phyloP scores from a whole-genome alignment of 2,113 vertebrate species.

The Megalops atlanticus region DNA sequence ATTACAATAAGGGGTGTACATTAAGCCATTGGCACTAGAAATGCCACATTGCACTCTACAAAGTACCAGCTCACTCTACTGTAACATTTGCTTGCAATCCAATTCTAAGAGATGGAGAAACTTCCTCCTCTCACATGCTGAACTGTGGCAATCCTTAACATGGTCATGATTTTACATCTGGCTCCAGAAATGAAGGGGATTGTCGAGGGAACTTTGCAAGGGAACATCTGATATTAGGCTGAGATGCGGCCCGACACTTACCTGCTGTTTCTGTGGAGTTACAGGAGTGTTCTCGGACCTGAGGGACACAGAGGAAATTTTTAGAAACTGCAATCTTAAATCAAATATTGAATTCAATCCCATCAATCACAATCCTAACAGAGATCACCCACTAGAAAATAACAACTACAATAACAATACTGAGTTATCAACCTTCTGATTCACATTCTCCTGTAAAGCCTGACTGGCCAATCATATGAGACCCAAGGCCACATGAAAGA shows the following conservation, averaged over 20 bases:
- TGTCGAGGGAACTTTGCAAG: too few species aligned
- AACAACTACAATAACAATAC: constrained; percentile 41
- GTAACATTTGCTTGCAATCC: too few species aligned
- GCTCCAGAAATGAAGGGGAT: too few species aligned
- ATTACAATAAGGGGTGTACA: too few species aligned
- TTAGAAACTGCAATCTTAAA: constrained; percentile 51
- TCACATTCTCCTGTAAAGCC: constrained; percentile 48
- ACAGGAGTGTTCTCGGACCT: constrained; percentile 59
- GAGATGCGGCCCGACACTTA: constrained; percentile 50
- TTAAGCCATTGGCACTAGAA: too few species aligned
- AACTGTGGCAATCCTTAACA: too few species aligned
- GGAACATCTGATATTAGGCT: not conserved
- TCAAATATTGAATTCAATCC: constrained; percentile 24
- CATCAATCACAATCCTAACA: constrained; percentile 40
- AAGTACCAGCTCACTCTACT: too few species aligned
- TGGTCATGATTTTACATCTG: too few species aligned
- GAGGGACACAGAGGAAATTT: constrained; percentile 50
- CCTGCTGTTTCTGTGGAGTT: constrained; percentile 48
- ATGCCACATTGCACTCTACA: too few species aligned
- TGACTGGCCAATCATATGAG: constrained; percentile 56
- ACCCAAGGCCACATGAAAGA: constrained; percentile 50
- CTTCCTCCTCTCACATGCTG: too few species aligned
- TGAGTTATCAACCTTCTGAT: constrained; percentile 50
- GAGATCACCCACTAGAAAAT: constrained; percentile 39
- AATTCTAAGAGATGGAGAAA: too few species aligned